Conservation (phyloP, 1,140 invertebrate species). For the Drosophila bipectinata region DNA sequence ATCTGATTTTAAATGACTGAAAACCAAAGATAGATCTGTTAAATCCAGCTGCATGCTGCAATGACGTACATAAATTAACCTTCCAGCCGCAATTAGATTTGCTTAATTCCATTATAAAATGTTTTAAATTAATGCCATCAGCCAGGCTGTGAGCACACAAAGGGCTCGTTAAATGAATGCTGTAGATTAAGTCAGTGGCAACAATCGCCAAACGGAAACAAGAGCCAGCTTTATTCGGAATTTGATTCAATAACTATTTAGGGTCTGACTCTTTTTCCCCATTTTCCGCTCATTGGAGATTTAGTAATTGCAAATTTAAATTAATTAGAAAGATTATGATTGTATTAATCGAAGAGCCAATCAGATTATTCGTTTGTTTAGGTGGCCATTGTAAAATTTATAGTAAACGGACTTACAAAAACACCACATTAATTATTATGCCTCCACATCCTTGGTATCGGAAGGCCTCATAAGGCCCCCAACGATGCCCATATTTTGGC, state of each 20-base stretch:
- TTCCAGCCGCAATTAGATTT: slow-evolving; percentile 38
- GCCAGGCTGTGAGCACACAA: slow-evolving; percentile 10
- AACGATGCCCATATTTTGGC: no score
- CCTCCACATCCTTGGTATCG: no score
- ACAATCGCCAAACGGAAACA: background rate
- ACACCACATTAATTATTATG: no score
- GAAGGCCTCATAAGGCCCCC: no score
- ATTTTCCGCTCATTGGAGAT: background rate
- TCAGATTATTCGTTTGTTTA: background rate
- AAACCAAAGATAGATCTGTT: no score
- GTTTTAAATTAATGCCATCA: slow-evolving; percentile 29
- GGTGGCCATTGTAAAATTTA: no score
- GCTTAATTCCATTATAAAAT: slow-evolving; percentile 13
- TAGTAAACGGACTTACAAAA: no score
- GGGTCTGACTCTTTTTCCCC: background rate
- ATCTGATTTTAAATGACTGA: no score
- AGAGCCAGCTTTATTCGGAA: slow-evolving; percentile 1
- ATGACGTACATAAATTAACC: background rate
- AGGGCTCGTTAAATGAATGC: slow-evolving; percentile 28
- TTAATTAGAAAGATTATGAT: background rate
- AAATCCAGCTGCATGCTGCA: background rate
- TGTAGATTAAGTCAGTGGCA: slow-evolving; percentile 19
- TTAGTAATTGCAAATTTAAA: slow-evolving; percentile 5
- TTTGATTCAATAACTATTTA: background rate
- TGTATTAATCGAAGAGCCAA: slow-evolving; percentile 16